Evolutionary conservation across 92 coral and sea anemone species (phyloP).

Genomic region (Actinostola sp.): DNA sequence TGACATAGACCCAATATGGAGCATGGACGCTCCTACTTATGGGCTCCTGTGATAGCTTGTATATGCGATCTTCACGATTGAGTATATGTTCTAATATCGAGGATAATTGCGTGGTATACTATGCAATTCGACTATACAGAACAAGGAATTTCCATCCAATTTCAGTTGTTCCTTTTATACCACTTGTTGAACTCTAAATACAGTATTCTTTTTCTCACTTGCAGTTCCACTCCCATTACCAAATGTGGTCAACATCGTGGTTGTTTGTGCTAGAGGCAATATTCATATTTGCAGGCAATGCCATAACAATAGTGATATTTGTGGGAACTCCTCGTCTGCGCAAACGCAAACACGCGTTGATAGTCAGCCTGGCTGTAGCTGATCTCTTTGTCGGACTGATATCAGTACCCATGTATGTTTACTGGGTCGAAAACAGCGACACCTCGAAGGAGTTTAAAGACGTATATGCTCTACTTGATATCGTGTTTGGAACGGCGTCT

Average conservation of each 20-base stretch:
- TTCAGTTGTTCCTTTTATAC: too few species aligned
- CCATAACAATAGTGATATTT: not conserved
- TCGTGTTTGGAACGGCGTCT: conserved; percentile 5
- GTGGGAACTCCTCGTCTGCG: conserved; percentile 7
- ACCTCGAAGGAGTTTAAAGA: not conserved
- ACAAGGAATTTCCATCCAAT: too few species aligned
- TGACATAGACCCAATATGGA: too few species aligned
- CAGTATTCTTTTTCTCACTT: too few species aligned
- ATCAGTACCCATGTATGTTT: conserved; percentile 5
- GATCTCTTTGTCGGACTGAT: conserved; percentile 41
- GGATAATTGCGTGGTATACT: too few species aligned
- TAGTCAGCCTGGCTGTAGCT: conserved; percentile 48
- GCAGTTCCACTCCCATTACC: too few species aligned
- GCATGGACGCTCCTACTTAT: too few species aligned
- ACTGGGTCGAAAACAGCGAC: not conserved
- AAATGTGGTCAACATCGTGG: conserved; percentile 14
- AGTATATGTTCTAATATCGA: too few species aligned
- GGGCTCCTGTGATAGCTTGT: too few species aligned
- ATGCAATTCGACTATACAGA: too few species aligned
- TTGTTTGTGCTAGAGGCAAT: conserved; percentile 5
- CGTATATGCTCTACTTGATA: not conserved
- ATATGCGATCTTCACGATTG: too few species aligned
- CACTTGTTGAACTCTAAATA: too few species aligned
- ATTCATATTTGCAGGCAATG: conserved; percentile 2
- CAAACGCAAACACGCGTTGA: conserved; percentile 12